phyloP scores from a whole-genome alignment of 2,113 vertebrate genomes.

The Mus musculus region DNA sequence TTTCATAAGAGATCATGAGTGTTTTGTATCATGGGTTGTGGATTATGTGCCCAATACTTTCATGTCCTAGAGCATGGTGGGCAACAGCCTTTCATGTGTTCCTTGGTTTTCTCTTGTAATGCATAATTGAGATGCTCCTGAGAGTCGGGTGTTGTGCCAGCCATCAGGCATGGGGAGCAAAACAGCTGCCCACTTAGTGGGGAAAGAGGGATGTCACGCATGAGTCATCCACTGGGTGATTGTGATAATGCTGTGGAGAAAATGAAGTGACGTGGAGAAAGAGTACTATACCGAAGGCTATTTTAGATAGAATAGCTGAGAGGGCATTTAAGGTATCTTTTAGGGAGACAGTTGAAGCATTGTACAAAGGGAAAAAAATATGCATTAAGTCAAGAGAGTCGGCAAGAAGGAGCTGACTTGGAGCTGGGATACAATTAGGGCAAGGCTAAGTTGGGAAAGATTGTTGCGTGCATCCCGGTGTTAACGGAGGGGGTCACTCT shows the following conservation, averaged over 20 bases:
- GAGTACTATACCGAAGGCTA: neutral
- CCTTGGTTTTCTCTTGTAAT: neutral
- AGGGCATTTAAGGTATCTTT: neutral
- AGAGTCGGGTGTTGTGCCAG: neutral
- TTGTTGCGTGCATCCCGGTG: neutral
- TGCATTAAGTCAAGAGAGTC: neutral
- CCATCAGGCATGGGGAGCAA: neutral
- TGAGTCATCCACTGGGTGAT: neutral
- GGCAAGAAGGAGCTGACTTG: neutral
- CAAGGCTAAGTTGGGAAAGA: neutral
- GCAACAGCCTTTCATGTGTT: neutral
- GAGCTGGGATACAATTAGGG: neutral
- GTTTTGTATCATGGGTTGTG: conserved; percentile 1
- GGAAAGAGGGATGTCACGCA: neutral
- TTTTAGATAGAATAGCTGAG: neutral
- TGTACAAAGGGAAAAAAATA: neutral
- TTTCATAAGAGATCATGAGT: neutral
- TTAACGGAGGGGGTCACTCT: neutral
- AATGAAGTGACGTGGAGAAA: neutral
- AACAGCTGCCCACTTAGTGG: neutral
- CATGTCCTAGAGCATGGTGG: neutral
- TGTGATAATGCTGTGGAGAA: neutral
- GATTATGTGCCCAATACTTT: neutral
- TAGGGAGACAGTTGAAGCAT: neutral
- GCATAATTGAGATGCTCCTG: neutral